A percentile compares a stretch with the other conserved stretches of the same genome.
These are phyloP conservation scores for Paralinhomoeus sp. DNA, from an alignment of 2,888 invertebrate genomes.

Conservation along the genomic window DNA sequence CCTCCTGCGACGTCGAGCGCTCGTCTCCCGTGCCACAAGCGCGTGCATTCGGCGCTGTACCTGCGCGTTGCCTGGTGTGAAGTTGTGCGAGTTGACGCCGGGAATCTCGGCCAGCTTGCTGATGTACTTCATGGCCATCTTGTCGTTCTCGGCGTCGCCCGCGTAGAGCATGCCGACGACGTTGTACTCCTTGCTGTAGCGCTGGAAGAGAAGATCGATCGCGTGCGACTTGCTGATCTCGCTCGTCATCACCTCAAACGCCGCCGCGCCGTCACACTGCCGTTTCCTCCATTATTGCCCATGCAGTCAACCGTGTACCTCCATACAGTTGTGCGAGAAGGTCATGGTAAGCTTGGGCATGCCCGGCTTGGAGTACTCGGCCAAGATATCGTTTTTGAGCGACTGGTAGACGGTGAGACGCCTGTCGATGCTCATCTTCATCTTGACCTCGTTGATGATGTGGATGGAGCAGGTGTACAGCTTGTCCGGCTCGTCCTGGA, in stretches of 20 bases:
- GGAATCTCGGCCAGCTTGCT: slow-evolving; percentile 1
- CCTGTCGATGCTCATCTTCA: background rate
- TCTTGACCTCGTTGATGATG: slow-evolving; percentile 3
- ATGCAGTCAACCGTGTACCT: background rate
- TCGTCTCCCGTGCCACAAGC: background rate
- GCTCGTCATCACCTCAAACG: slow-evolving; percentile 1
- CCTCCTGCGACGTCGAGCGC: too few species aligned
- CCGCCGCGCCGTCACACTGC: background rate
- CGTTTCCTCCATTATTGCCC: background rate
- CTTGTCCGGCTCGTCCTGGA: slow-evolving; percentile 5
- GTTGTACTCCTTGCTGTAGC: background rate
- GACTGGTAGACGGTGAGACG: background rate
- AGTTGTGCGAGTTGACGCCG: slow-evolving; percentile 1
- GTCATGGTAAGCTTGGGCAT: background rate
- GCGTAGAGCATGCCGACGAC: slow-evolving; percentile 2
- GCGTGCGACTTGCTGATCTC: slow-evolving; percentile 5
- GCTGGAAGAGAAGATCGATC: background rate
- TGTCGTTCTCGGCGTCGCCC: slow-evolving; percentile 4
- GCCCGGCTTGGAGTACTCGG: slow-evolving; percentile 1
- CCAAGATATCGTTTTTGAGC: background rate
- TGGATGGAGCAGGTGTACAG: slow-evolving; percentile 5
- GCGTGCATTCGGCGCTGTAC: background rate
- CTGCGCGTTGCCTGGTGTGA: slow-evolving; percentile 4
- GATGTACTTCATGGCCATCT: slow-evolving; percentile 1
- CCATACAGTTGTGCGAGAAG: slow-evolving; percentile 5